A percentile compares a stretch with the other conserved stretches of the same genome.
These are phyloP conservation scores for Leptinotarsa haldemani DNA, from an alignment of 2,888 invertebrate genomes.

Conservation along the genomic window DNA sequence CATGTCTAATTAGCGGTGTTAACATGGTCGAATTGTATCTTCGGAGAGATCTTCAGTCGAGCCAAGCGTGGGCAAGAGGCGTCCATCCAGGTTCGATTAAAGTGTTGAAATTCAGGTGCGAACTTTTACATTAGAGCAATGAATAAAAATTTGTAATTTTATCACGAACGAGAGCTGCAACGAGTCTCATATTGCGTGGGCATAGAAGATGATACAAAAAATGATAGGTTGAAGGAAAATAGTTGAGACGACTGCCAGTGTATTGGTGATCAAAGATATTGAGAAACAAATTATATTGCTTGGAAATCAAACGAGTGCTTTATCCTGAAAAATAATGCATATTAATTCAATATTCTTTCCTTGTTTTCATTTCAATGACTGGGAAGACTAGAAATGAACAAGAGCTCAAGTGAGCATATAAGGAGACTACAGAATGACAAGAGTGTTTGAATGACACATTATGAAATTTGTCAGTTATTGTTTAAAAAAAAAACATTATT, in stretches of 20 bases:
- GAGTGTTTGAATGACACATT: too few relatives aligned
- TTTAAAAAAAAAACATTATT: too few relatives aligned
- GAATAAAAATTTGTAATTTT: neutral
- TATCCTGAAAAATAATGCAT: too few relatives aligned
- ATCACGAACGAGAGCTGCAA: neutral
- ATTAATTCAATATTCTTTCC: too few relatives aligned
- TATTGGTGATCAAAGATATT: neutral
- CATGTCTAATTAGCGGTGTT: conserved; percentile 7
- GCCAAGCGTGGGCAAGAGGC: neutral
- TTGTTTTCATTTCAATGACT: too few relatives aligned
- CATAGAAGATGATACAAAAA: neutral
- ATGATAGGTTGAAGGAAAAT: neutral
- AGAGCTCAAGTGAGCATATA: too few relatives aligned
- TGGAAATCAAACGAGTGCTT: too few relatives aligned
- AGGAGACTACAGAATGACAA: too few relatives aligned
- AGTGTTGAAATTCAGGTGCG: conserved; percentile 5
- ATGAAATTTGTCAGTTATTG: too few relatives aligned
- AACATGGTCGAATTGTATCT: conserved; percentile 16
- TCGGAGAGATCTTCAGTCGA: neutral
- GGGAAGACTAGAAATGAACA: too few relatives aligned
- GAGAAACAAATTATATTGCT: neutral
- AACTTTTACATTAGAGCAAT: neutral
- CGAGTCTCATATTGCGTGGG: neutral
- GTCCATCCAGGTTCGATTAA: neutral
- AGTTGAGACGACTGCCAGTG: neutral